Evolutionary conservation across 2,113 vertebrate genomes (phyloP), one percentile per base, ranked within the genome.

Genomic region (Porphyrio hochstetteri): DNA sequence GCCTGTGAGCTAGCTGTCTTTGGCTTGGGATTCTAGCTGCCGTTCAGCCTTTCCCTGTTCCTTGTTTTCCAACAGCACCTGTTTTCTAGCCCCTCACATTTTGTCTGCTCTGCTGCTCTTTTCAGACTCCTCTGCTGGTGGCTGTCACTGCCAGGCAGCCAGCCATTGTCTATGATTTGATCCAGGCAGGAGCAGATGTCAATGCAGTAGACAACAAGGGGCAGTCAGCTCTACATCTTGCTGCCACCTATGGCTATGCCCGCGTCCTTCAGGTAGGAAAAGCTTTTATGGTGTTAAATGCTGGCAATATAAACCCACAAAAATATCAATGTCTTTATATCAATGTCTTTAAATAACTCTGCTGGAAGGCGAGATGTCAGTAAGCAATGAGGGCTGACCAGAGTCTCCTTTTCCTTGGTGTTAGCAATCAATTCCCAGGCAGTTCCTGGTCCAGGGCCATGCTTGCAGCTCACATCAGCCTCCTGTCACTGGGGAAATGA

Each of bases 121-220:
- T 97, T 31, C 94, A 97, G 97, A 97, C 96, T 21, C 95, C 97
- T 38, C 93, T 97, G 64, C 93, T 97, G 96, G 96, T 97, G 76
- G 97, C 97, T 10, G 97, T 98, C 88, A 95, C 96, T 7, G 95
- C 97, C 88, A 94, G 93, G 70, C 97, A 98, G 33, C 71, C 94
- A 12, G 93, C 84, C 18, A 97, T 97, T 13, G 96, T 96, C n/a
- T 86, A 86, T 33, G 97, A 97, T 89, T 93, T 98, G 48, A 92
- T 97, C 89, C 95, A 76, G 90, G 42, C 96, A 24, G 97, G 97
- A 61, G 96, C 97, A 11, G 97, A 97, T 20, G 42, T 97, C 82
- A 97, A 84, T 4, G 95, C 92, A 6, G 96, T 97, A 55, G 96
- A 97, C 78, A 82, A 97, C 96, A 97, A 94, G 61, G 97, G 97